Percentiles rank a stretch among this genome's conserved stretches.
Conservation (phyloP, 2,888 invertebrate genomes). For the Rhopalosiphum nymphaeae region DNA sequence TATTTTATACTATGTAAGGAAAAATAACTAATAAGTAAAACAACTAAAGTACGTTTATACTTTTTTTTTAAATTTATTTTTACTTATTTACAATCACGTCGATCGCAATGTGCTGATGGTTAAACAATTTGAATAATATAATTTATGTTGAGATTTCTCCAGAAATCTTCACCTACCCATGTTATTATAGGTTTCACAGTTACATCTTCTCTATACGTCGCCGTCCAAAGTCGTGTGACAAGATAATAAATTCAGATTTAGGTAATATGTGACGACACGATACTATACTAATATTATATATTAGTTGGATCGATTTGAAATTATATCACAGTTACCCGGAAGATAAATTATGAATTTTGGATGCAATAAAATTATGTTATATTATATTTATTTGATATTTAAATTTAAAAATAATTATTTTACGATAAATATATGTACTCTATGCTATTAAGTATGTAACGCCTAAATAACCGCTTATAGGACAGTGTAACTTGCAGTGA, state of each 20-base stretch:
- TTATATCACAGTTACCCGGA: neutral
- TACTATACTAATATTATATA: neutral
- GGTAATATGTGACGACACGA: neutral
- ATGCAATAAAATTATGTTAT: neutral
- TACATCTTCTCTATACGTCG: neutral
- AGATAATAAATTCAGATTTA: neutral
- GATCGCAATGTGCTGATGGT: neutral
- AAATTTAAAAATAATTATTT: neutral
- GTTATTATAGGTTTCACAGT: neutral
- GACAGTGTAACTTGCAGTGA: neutral
- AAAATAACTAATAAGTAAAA: neutral
- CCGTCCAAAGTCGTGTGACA: neutral
- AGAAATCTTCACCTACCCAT: neutral
- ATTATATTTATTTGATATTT: neutral
- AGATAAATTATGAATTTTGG: neutral
- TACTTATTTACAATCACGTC: neutral
- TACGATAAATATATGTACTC: neutral
- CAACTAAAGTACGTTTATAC: neutral
- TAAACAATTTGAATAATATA: neutral
- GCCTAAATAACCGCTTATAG: neutral
- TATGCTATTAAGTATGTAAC: neutral
- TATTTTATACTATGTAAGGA: neutral
- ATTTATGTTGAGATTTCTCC: neutral
- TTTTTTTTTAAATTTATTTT: neutral
- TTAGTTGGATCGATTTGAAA: neutral